Evolutionary conservation across 2,888 invertebrate species (phyloP).

Genomic region (Acanthopleura granulata): DNA sequence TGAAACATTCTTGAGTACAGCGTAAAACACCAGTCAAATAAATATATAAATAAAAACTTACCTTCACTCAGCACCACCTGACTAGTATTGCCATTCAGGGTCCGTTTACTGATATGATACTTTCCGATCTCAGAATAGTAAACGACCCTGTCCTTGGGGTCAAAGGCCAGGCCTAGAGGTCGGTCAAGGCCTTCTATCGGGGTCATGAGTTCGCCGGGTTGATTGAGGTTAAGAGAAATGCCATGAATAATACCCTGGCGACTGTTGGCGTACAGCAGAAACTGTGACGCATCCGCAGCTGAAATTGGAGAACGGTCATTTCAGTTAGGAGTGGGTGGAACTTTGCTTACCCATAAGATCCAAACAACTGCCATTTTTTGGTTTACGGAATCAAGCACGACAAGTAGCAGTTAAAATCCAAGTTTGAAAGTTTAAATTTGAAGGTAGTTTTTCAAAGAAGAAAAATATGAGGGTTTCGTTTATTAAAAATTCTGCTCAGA

Average conservation of each 20-base stretch:
- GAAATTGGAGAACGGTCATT: slow-evolving; percentile 24
- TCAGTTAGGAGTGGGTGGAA: too few species aligned
- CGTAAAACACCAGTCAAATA: too few species aligned
- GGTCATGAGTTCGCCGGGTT: slow-evolving; percentile 75
- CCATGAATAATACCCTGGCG: slow-evolving; percentile 81
- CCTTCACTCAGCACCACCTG: slow-evolving; percentile 10
- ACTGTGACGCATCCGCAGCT: slow-evolving; percentile 76
- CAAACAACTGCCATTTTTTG: neutral
- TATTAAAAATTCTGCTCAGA: too few species aligned
- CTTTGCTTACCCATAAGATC: neutral
- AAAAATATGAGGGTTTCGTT: neutral
- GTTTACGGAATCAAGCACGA: neutral
- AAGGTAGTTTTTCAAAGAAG: neutral
- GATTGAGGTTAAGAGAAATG: slow-evolving; percentile 70
- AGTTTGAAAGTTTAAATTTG: neutral
- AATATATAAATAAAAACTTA: slow-evolving; percentile 1
- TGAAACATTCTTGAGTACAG: too few species aligned
- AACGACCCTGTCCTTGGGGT: slow-evolving; percentile 75
- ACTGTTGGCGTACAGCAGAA: slow-evolving; percentile 78
- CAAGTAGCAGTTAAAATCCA: neutral
- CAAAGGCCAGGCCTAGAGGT: slow-evolving; percentile 80
- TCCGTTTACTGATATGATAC: slow-evolving; percentile 75
- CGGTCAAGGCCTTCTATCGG: slow-evolving; percentile 79
- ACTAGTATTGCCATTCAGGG: slow-evolving; percentile 63
- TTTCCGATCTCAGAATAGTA: slow-evolving; percentile 77